Percentiles rank a stretch among this genome's conserved stretches.
Conservation (phyloP, 1,140 invertebrate species). For the Drosophila simulans region DNA sequence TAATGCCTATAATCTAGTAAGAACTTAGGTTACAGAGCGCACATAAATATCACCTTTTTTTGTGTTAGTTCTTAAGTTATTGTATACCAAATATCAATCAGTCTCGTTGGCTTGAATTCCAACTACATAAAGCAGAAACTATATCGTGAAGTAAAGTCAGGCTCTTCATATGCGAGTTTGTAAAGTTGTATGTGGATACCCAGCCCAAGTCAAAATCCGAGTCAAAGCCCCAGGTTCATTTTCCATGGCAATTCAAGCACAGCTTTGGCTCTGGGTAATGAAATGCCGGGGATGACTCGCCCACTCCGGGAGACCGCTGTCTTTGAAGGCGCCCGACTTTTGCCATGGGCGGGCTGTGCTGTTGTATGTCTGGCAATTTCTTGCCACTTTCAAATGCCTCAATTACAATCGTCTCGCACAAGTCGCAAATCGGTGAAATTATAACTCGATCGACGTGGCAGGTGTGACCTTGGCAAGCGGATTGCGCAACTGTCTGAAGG, state of each 20-base stretch:
- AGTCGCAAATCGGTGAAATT: conserved; percentile 56
- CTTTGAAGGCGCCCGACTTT: conserved; percentile 19
- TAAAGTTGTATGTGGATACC: too few species aligned
- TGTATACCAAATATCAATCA: too few species aligned
- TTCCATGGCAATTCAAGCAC: neutral
- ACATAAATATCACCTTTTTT: neutral
- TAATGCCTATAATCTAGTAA: conserved; percentile 50
- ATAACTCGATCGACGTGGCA: conserved; percentile 47
- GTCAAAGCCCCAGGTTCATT: neutral
- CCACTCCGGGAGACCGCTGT: conserved; percentile 8
- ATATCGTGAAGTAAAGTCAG: too few species aligned
- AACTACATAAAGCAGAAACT: too few species aligned
- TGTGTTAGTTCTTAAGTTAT: neutral
- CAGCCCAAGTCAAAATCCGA: neutral
- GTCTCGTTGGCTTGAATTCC: too few species aligned
- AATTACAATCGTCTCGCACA: conserved; percentile 47
- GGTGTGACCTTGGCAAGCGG: conserved; percentile 42
- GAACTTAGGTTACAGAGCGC: conserved; percentile 7
- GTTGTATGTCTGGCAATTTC: conserved; percentile 33
- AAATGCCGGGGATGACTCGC: conserved; percentile 26
- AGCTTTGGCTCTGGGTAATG: neutral
- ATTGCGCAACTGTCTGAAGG: conserved; percentile 33
- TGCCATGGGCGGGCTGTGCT: conserved; percentile 29
- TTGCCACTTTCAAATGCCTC: conserved; percentile 54
- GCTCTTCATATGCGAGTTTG: too few species aligned